phyloP scores from a whole-genome alignment of 2,797 vertebrate species.

The Pristis pectinata region DNA sequence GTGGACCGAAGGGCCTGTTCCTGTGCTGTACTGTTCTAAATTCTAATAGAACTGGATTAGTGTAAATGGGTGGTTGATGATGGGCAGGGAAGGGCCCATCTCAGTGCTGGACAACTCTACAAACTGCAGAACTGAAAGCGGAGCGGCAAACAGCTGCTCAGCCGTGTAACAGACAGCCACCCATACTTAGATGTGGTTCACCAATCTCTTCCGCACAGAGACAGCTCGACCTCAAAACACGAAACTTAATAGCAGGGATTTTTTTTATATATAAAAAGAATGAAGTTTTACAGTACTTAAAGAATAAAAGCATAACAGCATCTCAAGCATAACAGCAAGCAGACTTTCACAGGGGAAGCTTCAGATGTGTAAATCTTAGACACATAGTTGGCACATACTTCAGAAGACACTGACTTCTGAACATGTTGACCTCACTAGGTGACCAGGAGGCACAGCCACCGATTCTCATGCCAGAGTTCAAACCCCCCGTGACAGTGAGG shows the following conservation, averaged over 20 bases:
- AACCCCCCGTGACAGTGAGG: too few relatives aligned
- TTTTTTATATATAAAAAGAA: background rate
- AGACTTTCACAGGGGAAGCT: background rate
- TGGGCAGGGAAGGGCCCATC: too few relatives aligned
- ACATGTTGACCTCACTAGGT: too few relatives aligned
- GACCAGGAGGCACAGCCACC: too few relatives aligned
- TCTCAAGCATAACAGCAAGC: background rate
- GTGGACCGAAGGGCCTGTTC: too few relatives aligned
- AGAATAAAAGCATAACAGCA: background rate
- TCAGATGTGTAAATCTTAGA: background rate
- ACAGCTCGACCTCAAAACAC: background rate
- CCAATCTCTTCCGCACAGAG: background rate
- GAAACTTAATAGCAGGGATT: background rate
- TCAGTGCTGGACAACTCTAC: background rate
- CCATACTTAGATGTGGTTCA: conserved; percentile 2
- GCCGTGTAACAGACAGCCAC: background rate
- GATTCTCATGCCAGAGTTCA: too few relatives aligned
- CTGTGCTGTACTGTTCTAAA: too few relatives aligned
- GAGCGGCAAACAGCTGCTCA: background rate
- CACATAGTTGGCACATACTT: background rate
- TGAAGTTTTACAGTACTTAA: background rate
- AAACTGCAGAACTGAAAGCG: too few relatives aligned
- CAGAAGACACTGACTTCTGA: too few relatives aligned
- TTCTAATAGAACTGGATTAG: too few relatives aligned
- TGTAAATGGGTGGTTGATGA: too few relatives aligned